phyloP scores from a whole-genome alignment of 2,797 vertebrate species.

The Cossypha polioptera region DNA sequence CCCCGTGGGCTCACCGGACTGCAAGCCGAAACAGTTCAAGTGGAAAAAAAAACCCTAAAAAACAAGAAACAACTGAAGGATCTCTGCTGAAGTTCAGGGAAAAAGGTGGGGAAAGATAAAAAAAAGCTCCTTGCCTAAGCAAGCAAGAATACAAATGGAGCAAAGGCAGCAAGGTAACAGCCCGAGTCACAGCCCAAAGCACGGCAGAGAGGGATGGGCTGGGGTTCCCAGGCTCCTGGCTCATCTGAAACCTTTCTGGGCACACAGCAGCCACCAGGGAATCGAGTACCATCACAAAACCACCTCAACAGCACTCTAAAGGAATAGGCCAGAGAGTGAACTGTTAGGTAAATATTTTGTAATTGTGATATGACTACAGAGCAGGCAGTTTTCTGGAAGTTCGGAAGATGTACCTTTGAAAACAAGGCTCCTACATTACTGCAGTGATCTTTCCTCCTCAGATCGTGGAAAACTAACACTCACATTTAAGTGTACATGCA shows the following conservation, averaged over 20 bases:
- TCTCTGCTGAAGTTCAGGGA: not conserved
- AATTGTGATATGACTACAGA: not conserved
- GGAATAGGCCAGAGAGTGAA: not conserved
- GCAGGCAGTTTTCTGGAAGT: not conserved
- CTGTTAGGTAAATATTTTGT: not conserved
- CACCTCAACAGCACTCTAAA: not conserved
- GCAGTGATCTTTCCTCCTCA: not conserved
- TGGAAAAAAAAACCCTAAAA: not conserved
- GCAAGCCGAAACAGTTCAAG: not conserved
- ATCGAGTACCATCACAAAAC: not conserved
- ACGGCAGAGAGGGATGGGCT: accelerated
- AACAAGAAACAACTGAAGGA: not conserved
- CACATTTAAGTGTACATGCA: not conserved
- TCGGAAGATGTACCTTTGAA: not conserved
- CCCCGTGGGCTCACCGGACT: not conserved
- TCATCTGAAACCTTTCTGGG: not conserved
- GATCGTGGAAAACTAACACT: not conserved
- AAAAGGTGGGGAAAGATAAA: not conserved
- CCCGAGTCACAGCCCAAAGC: accelerated
- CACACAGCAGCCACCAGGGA: not conserved
- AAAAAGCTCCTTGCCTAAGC: not conserved
- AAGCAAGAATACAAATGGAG: not conserved
- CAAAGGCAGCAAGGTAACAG: accelerated
- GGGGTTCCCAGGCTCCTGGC: not conserved
- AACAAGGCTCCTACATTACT: not conserved